phyloP scores from a whole-genome alignment of 2,797 vertebrate genomes.

The Oryzias sinensis region DNA sequence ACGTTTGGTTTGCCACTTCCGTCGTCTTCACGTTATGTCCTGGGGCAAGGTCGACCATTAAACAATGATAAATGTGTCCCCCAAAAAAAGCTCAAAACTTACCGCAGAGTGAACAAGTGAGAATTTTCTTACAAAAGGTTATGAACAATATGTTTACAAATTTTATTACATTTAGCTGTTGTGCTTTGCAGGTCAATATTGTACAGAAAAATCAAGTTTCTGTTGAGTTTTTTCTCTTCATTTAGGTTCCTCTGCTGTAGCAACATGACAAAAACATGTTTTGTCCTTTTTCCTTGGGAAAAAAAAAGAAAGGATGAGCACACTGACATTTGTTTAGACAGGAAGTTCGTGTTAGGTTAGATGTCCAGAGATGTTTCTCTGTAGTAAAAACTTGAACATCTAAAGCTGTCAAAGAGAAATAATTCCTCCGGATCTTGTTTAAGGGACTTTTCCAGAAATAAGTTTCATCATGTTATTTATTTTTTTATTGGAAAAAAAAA shows the following conservation, averaged over 20 bases:
- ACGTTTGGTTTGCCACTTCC: constrained; percentile 14
- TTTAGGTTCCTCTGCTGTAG: constrained; percentile 59
- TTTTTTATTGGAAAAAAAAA: constrained; percentile 75
- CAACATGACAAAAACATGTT: constrained; percentile 33
- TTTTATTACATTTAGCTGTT: constrained; percentile 75
- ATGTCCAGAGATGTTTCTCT: constrained; percentile 84
- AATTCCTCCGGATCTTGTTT: constrained; percentile 71
- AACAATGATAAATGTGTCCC: constrained; percentile 45
- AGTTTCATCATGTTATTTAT: constrained; percentile 79
- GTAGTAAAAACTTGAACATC: constrained; percentile 86
- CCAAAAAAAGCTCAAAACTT: constrained; percentile 44
- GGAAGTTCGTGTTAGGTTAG: constrained; percentile 87
- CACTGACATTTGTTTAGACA: constrained; percentile 70
- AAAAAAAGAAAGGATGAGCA: constrained; percentile 51
- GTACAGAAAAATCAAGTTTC: constrained; percentile 70
- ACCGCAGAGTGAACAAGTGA: constrained; percentile 57
- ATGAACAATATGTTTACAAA: constrained; percentile 81
- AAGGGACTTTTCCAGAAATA: constrained; percentile 76
- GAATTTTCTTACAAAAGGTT: constrained; percentile 61
- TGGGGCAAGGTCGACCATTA: constrained; percentile 42
- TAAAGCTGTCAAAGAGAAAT: constrained; percentile 78
- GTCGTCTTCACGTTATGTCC: constrained; percentile 34
- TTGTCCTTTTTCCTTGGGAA: constrained; percentile 45
- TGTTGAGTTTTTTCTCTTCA: constrained; percentile 38
- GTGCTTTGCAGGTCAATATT: constrained; percentile 77